Evolutionary conservation across 1,140 invertebrate genomes (phyloP), one percentile per base, ranked within the genome.

Genomic region (Scaptomyza hsui): DNA sequence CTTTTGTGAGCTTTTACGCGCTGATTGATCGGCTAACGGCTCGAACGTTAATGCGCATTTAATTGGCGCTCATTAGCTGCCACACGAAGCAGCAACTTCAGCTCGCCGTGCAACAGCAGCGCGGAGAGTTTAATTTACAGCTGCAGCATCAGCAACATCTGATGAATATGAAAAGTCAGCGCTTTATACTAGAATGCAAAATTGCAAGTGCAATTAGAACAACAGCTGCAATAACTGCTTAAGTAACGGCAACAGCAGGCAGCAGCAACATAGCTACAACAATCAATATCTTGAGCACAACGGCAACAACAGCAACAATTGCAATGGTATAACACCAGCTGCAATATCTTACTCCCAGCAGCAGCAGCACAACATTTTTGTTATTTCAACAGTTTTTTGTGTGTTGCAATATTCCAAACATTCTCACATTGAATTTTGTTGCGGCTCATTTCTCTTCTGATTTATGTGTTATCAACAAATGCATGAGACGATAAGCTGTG

Each of bases 61-160:
- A 81, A 81, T 81, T 81, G 78, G 60, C 55, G 72, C 77, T 80
- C 72, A 79, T 79, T 80, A 79, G 77, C 65, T 52, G 56, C 57
- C 63, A 52, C 26, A 21, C 6, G 5, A 9, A 16, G 35, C 45
- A 44, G 10, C 45, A 57, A 2, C 9, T 42, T 10, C 53, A 41
- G 12, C 21, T n/a, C n/a, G 6, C 32, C 7, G 44, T 24, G 6
- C 13, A 47, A 5, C 39, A 26, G 32, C 15, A 49, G n/a, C n/a
- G 13, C 21, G 2, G 26, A 29, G 26, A 29, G 9, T 9, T 9
- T 29, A 9, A 35, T 1, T 18, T 39, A 12, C 19, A 12, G 12
- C 18, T 16, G 26, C 51, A 26, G 12, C 39, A 19, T 0, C 21
- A 21, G 6, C 29, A 19, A 29, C 29, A 37, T 29, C 0, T 29